Conservation (phyloP, 2,113 vertebrate species). For the Saccopteryx leptura region DNA sequence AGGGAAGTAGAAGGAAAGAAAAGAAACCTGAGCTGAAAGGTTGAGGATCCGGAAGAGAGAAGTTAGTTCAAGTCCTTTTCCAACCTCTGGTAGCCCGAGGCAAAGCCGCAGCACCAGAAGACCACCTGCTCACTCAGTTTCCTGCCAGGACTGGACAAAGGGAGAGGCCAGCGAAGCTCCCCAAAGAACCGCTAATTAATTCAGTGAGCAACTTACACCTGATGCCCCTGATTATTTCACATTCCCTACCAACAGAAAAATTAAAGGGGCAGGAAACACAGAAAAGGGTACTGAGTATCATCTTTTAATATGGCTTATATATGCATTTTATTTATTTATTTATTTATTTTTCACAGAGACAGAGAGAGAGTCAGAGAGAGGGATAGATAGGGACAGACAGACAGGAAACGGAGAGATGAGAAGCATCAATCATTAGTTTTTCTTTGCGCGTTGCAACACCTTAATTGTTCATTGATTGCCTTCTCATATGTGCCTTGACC, state of each 20-base stretch:
- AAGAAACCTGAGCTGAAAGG: neutral
- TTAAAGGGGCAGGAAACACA: neutral
- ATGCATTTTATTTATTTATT: neutral
- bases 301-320: neutral
- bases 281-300: neutral
- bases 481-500: too few relatives aligned
- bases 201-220: slow-evolving; percentile 36
- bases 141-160: slow-evolving; percentile 45
- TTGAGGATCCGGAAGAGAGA: neutral
- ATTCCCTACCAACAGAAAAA: neutral
- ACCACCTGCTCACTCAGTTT: slow-evolving; percentile 45
- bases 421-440: too few relatives aligned
- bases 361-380: too few relatives aligned
- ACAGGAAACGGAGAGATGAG: too few relatives aligned
- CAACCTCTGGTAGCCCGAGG: neutral
- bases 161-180: neutral
- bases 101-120: neutral
- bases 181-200: slow-evolving; percentile 44
- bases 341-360: neutral
- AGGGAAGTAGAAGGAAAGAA: neutral
- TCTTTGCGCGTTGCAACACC: too few relatives aligned
- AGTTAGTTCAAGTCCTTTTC: neutral
- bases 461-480: too few relatives aligned
- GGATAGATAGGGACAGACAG: too few relatives aligned
- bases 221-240: slow-evolving; percentile 16